These are phyloP conservation scores for Trachemys scripta DNA, from an alignment of 2,113 vertebrate species.

Conservation along the genomic window DNA sequence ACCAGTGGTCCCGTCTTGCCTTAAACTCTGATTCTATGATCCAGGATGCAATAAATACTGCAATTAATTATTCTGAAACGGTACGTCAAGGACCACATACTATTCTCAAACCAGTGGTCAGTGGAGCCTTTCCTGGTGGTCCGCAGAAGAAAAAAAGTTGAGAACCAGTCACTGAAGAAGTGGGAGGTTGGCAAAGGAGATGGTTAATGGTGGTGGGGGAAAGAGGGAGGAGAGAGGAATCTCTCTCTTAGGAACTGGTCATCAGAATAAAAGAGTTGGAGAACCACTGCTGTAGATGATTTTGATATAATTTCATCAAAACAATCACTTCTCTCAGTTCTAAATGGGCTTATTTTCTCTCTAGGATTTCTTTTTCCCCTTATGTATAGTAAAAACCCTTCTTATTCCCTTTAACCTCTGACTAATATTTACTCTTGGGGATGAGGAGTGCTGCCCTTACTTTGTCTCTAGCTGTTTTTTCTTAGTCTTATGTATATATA, in stretches of 20 bases:
- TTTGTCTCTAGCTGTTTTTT: neutral
- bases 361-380: neutral
- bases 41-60: neutral
- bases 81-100: neutral
- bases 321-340: neutral
- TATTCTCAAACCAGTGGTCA: neutral
- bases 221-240: neutral
- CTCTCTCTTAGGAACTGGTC: neutral
- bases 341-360: neutral
- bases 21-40: neutral
- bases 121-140: no score
- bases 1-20: no score
- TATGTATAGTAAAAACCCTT: neutral
- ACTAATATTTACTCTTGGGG: neutral
- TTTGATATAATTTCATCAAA: neutral
- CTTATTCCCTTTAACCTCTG: neutral
- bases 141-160: neutral
- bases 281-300: neutral
- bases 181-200: neutral
- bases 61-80: neutral
- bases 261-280: neutral
- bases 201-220: no score
- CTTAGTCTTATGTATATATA: no score
- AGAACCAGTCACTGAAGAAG: neutral
- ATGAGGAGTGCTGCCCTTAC: neutral